These are phyloP conservation scores for Mesochorus sp. DNA, from an alignment of 2,888 invertebrate species.

Conservation along the genomic window DNA sequence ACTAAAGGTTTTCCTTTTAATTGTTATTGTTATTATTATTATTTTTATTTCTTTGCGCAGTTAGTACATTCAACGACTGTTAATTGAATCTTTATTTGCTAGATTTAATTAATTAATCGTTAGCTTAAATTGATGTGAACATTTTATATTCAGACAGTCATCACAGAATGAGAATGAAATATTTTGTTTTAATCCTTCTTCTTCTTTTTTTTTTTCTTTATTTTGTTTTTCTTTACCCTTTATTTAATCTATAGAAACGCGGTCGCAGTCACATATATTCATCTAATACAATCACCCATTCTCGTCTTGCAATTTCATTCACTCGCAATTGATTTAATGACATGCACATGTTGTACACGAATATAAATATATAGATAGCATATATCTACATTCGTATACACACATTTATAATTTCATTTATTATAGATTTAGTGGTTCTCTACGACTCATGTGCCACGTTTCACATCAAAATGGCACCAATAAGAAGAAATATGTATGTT, in stretches of 20 bases:
- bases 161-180: constrained; percentile 81
- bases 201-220: constrained; percentile 30
- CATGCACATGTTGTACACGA: constrained; percentile 60
- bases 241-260: constrained; percentile 69
- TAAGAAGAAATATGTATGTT: constrained; percentile 43
- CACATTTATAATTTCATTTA: constrained; percentile 58
- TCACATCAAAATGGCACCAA: constrained; percentile 57
- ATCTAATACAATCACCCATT: constrained; percentile 54
- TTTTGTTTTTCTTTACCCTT: constrained; percentile 17
- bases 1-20: constrained; percentile 65
- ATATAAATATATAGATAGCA: constrained; percentile 58
- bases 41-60: constrained; percentile 66
- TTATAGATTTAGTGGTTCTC: constrained; percentile 34
- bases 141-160: constrained; percentile 78
- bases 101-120: constrained; percentile 71
- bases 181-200: constrained; percentile 64
- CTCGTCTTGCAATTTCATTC: constrained; percentile 50
- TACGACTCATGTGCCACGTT: constrained; percentile 50
- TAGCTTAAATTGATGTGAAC: constrained; percentile 75
- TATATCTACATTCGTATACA: constrained; percentile 48
- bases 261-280: constrained; percentile 65
- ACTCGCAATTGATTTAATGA: constrained; percentile 69
- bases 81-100: constrained; percentile 71
- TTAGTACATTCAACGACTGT: constrained; percentile 72
- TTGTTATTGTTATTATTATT: too few relatives aligned